These are phyloP conservation scores for Leiothrix lutea DNA, from an alignment of 2,113 vertebrate genomes.

Conservation along the genomic window DNA sequence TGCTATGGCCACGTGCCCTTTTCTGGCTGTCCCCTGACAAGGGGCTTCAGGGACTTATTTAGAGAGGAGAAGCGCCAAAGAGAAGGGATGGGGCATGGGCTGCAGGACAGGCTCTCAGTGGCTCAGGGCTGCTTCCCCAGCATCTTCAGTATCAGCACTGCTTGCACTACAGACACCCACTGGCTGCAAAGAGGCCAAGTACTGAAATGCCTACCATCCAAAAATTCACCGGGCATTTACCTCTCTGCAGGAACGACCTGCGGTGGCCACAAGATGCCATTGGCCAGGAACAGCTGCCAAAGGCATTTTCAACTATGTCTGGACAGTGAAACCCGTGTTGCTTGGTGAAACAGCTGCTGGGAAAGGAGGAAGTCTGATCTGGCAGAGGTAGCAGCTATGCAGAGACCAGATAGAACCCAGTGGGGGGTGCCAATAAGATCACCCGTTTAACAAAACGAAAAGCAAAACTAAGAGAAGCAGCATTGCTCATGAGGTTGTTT, in stretches of 20 bases:
- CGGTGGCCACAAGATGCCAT: accelerated
- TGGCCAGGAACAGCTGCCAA: background rate
- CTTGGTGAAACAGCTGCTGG: background rate
- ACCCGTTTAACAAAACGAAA: background rate
- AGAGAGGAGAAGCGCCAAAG: background rate
- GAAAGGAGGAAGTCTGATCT: background rate
- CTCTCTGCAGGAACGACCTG: too few species aligned
- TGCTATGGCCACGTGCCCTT: background rate
- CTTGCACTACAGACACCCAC: background rate
- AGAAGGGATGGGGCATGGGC: accelerated
- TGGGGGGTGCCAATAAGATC: background rate
- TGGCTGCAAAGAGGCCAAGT: background rate
- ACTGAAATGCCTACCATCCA: background rate
- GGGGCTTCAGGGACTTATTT: background rate
- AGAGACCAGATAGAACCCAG: background rate
- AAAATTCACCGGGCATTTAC: background rate
- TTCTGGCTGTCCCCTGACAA: too few species aligned
- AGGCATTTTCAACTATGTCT: accelerated
- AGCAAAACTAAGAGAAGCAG: background rate
- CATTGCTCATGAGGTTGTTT: background rate
- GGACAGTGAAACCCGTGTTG: background rate
- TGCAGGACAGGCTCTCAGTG: background rate
- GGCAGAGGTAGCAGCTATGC: background rate
- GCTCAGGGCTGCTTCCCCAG: background rate
- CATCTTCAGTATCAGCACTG: background rate